Evolutionary conservation across 2,797 vertebrate genomes (phyloP).

Genomic region (Takifugu rubripes): DNA sequence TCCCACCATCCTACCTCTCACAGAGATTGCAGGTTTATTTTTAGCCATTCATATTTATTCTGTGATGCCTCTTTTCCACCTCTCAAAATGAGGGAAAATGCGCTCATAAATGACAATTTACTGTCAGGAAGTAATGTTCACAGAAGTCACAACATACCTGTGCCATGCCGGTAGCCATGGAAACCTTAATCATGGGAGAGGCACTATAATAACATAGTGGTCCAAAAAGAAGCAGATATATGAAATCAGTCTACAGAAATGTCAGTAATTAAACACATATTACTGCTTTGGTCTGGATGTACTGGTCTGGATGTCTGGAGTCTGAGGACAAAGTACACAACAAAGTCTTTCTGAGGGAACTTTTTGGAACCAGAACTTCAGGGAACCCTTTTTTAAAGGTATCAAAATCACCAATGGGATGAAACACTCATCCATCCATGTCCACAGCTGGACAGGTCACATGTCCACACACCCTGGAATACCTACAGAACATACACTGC

Average conservation of each 20-base stretch:
- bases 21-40: slow-evolving; percentile 4
- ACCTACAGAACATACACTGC: too few relatives aligned
- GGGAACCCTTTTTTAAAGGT: too few relatives aligned
- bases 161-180: slow-evolving; percentile 67
- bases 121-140: slow-evolving; percentile 52
- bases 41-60: slow-evolving; percentile 27
- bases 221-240: slow-evolving; percentile 63
- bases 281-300: slow-evolving; percentile 18
- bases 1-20: too few relatives aligned
- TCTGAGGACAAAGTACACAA: background rate
- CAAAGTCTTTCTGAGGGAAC: too few relatives aligned
- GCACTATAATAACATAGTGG: slow-evolving; percentile 66
- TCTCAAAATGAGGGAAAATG: slow-evolving; percentile 42
- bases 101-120: slow-evolving; percentile 32
- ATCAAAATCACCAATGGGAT: too few relatives aligned
- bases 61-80: slow-evolving; percentile 28
- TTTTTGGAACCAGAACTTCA: too few relatives aligned
- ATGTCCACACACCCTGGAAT: too few relatives aligned
- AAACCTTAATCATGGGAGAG: slow-evolving; percentile 58
- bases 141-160: slow-evolving; percentile 62
- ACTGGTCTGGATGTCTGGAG: slow-evolving; percentile 6
- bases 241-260: slow-evolving; percentile 63
- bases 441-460: too few relatives aligned
- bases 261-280: slow-evolving; percentile 51
- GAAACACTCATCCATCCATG: too few relatives aligned